A percentile compares a stretch with the other conserved stretches of the same genome.
Conservation (phyloP, 2,113 vertebrate genomes). For the Vulpes vulpes region DNA sequence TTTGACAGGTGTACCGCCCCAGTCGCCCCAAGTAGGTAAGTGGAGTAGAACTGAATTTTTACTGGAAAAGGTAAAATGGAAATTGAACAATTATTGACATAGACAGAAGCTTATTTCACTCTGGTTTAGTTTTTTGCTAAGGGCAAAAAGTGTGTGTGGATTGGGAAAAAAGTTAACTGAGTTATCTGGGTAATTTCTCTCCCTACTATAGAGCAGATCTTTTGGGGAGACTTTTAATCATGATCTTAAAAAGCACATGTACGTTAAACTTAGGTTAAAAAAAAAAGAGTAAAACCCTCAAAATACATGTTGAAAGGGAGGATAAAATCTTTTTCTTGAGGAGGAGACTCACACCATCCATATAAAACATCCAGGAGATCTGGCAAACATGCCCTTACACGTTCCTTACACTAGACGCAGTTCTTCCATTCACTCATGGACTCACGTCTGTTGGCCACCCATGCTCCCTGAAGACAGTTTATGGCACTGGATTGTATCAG, state of each 20-base stretch:
- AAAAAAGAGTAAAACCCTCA: background rate
- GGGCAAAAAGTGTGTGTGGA: background rate
- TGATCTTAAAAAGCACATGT: conserved; percentile 46
- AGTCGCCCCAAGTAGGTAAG: no score
- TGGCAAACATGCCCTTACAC: conserved; percentile 54
- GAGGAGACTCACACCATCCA: conserved; percentile 48
- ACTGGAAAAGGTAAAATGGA: background rate
- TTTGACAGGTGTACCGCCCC: no score
- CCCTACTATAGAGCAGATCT: background rate
- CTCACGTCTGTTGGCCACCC: conserved; percentile 70
- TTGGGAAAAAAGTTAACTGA: background rate
- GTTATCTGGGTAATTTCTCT: background rate
- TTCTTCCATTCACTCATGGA: conserved; percentile 77
- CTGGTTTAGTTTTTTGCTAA: background rate
- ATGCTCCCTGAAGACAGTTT: conserved; percentile 64
- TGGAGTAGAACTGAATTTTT: background rate
- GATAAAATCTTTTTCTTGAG: conserved; percentile 34
- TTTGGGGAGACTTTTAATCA: background rate
- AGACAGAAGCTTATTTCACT: conserved; percentile 12
- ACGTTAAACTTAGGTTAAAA: background rate
- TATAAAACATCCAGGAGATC: conserved; percentile 40
- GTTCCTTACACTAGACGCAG: conserved; percentile 37
- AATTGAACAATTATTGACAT: conserved; percentile 12
- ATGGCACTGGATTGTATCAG: conserved; percentile 56
- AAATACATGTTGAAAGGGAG: conserved; percentile 6